Evolutionary conservation across 2,113 vertebrate genomes (phyloP).

Genomic region (Forbesichthys agassizii): DNA sequence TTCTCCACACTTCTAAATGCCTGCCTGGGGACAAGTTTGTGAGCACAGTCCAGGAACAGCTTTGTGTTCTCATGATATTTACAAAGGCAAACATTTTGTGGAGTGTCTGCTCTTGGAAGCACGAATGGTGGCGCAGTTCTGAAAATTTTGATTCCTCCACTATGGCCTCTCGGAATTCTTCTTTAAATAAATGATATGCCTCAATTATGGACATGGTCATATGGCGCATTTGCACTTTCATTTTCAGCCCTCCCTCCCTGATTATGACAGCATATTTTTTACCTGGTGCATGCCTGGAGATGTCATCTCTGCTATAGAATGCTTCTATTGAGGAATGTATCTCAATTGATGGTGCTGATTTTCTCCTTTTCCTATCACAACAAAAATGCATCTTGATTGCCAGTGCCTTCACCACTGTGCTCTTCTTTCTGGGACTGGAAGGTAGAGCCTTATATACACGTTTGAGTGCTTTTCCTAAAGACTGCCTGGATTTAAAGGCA

Average conservation of each 20-base stretch:
- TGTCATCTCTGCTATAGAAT: background rate
- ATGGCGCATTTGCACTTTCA: background rate
- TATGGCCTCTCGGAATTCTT: background rate
- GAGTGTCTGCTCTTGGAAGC: background rate
- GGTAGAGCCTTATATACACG: background rate
- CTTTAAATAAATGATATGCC: background rate
- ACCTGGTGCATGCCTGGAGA: background rate
- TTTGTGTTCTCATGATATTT: background rate
- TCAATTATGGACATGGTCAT: background rate
- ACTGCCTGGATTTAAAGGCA: background rate
- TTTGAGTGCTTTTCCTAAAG: background rate
- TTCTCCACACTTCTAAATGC: slow-evolving; percentile 5
- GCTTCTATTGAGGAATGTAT: background rate
- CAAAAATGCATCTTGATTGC: background rate
- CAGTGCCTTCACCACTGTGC: background rate
- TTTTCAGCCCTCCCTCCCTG: background rate
- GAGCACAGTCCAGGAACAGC: slow-evolving; percentile 5
- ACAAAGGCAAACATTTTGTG: slow-evolving; percentile 9
- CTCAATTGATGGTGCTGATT: background rate
- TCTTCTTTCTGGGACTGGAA: background rate
- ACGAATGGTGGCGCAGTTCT: background rate
- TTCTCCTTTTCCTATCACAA: background rate
- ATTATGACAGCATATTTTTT: background rate
- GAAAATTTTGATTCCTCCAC: background rate
- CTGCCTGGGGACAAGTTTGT: background rate